Evolutionary conservation across 2,113 vertebrate genomes (phyloP), one percentile per base, ranked within the genome.

Genomic region (Salvelinus alpinus): DNA sequence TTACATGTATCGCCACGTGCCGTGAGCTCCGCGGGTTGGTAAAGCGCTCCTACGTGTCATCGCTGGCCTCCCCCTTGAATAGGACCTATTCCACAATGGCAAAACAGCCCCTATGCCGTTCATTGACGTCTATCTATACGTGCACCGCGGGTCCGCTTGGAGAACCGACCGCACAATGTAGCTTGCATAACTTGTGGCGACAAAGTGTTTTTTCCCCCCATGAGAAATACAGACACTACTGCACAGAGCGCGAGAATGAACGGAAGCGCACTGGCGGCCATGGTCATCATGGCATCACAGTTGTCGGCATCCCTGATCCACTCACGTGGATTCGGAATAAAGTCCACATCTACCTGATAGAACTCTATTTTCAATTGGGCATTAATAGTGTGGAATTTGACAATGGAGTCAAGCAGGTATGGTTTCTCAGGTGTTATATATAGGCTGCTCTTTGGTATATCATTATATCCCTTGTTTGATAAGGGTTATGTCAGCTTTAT

Each of bases 301-400:
- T 91, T 64, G 81, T 90, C 27, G 88, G 89, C 4, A 78, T 66
- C 73, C 87, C 89, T 0, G 88, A 91, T 48, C 88, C 86, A n/a
- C 54, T 92, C 59, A 86, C 81, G 13, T 92, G 85, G 89, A 82
- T 91, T 79, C 82, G 85, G 27, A 90, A 89, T 64, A 88, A 78
- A 64, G n/a, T 72, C 8, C 3, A 73, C 13, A 86, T 78, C 4
- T 59, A 24, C 38, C 79, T 89, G 3, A 38, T 84, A n/a, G 14
- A 82, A 0, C 65, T 92, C 11, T 78, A 73, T 73, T 91, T 87
- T 72, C 82, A 80, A 16, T 3, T 85, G 13, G 86, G 86, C 69
- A 5, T 89, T 7, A 78, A 70, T 48, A 85, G 77, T 18, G 74
- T 3, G 16, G 87, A 91, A 72, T 91, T 92, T 84, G 67, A 86